Evolutionary conservation across 2,113 vertebrate genomes (phyloP), one percentile per base, ranked within the genome.

Genomic region (Leiothrix lutea): DNA sequence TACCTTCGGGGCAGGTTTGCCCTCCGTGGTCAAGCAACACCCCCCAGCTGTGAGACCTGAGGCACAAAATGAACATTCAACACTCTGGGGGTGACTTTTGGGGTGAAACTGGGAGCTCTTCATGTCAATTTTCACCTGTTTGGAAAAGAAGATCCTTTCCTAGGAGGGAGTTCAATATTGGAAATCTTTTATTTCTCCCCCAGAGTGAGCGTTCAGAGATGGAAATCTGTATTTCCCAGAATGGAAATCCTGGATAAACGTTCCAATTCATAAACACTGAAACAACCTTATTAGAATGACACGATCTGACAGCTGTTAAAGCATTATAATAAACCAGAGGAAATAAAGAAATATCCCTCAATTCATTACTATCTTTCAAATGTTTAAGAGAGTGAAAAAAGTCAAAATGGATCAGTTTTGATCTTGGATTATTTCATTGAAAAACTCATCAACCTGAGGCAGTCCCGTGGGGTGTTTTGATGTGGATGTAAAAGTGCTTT

Each of bases 221-320:
- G 3, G 66, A 92, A 87, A 89, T 74, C 80, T 69, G 36, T 44
- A 12, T 57, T 95, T 91, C 58, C 51, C 45, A 48, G 83, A 89
- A 84, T n/a, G 80, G 89, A 91, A 92, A 92, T 87, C 77, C 89
- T 89, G 78, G 24, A 92, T 89, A 79, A 86, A 65, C 0, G 23
- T 80, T 97, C 93, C 91, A 75, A 87, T 87, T 89, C 80, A 87
- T 91, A 91, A 94, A 87, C 93, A 95, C 81, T 17, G 87, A 35
- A 95, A 85, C 62, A 89, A 54, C 58, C 73, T 91, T 45, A 75
- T 75, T 85, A 60, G 48, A 91, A 66, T 38, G 80, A 82, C 90
- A 82, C 2, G 0, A 64, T 50, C 74, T 93, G 95, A 93, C 90
- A 94, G 94, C 74, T 90, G 89, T 36, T 92, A 79, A 91, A 95